Evolutionary conservation across 2,797 vertebrate species (phyloP), one percentile per base, ranked within the genome.

Genomic region (Ptychobarbus kaznakovi): DNA sequence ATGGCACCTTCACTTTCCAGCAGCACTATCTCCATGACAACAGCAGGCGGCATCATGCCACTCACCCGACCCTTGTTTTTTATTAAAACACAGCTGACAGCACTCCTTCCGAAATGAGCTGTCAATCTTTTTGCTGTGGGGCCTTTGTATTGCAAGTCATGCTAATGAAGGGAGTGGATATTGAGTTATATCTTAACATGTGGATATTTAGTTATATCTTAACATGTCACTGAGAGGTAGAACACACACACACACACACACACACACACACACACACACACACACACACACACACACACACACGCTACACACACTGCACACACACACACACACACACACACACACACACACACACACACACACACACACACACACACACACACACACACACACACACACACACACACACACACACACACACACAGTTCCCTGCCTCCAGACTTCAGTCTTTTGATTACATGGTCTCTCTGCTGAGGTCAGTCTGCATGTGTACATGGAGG

Each of bases 191-290:
- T 66, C 46, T 44, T 40, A 75, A 58, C 25, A 66, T 53, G 70
- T 80, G n/a, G n/a, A 91, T 87, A 89, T 90, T 90, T 89, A 90
- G 88, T 82, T 10, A 12, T 75, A 56, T 66, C 46, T 44, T 40
- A 75, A 58, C 25, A 66, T 53, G 70, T 80, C 49, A 81, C 42
- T 61, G 49, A 81, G 70, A 44, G 32, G 65, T 18, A 38, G 58
- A 53, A 13, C 44, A 42, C 1, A 9, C 42, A 38, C 28, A 22
- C 49, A 25, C 10, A 44, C n/a, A n/a, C n/a, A n/a, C n/a, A n/a
- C n/a, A n/a, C n/a, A n/a, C n/a, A n/a, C n/a, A n/a, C n/a, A n/a
- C n/a, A n/a, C n/a, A n/a, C n/a, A n/a, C n/a, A n/a, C n/a, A n/a
- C n/a, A n/a, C n/a, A n/a, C n/a, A n/a, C n/a, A n/a, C n/a, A n/a